Base-by-base conservation (phyloP, 2,797 vertebrate genomes). In the Glossophaga mutica region DNA sequence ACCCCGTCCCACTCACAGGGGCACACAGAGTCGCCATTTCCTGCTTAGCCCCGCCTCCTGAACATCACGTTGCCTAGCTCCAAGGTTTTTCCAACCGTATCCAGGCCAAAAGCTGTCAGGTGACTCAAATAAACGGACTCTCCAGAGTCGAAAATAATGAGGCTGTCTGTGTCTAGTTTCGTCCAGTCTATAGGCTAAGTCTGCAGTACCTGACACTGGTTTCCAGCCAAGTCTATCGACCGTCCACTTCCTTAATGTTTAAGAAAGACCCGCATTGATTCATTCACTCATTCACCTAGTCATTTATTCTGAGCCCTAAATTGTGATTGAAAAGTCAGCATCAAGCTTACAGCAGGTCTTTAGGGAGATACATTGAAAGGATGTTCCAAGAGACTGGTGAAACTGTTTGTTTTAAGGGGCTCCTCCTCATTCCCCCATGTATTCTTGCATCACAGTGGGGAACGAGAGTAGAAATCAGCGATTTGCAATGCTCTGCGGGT, bases 361-460 rank as follows among this genome's bases (percentile, higher is more conserved):
- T 37, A 62, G 39, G 70, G n/a, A 46, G 50, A 78, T 8, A 26
- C 2, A 21, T 48, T 87, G n/a, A 87, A 77, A 62, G 15, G 70
- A 21, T 14, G 1, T 34, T 87, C n/a, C 19, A 87, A 59, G 55
- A 83, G 22, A 77, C n/a, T 39, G 0, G 1, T 18, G 37, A n/a
- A 42, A 22, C 15, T 78, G 32, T 14, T 86, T 42, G 3, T 55
- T 32, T 16, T 5, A 52, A 79, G 32, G 29, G 50, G 42, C 21
- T 55, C 52, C 3, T 92, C 39, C 4, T 91, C 39, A 95, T 5
- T 15, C 9, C 87, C 95, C 86, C 85, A 48, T 96, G 93, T 81
- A 83, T 32, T 96, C 76, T 90, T 3, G 34, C 52, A 59, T 76
- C 37, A 6, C 59, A 96, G 26, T 79, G 44, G 50, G 32, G 65